Evolutionary conservation across 2,113 vertebrate genomes (phyloP), one percentile per base, ranked within the genome.

Genomic region (Elachura formosa): DNA sequence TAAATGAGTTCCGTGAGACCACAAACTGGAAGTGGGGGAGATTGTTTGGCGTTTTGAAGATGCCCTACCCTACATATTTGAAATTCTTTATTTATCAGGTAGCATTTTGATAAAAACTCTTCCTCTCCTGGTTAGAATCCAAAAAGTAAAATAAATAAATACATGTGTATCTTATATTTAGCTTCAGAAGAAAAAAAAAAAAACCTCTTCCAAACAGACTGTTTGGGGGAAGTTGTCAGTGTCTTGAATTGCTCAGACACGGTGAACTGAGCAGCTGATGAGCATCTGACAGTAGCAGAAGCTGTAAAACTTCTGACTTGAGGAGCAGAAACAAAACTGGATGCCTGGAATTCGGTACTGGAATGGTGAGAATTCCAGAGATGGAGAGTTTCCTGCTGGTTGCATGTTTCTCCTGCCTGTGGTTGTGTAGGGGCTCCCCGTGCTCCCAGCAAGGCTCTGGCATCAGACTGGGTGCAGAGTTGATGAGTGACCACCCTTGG

Each of bases 281-380:
- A 86, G 92, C 88, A 77, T 74, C 88, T 88, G 94, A 73, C 88
- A 66, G 68, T 45, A 86, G 85, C 90, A 94, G 92, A 73, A 95
- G 64, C 92, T 83, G 67, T 62, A 86, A 62, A 92, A 80, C 95
- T 90, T 93, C 85, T 90, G 92, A 88, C 75, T 71, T 59, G 88
- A 88, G 58, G 54, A 94, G 63, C 51, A 85, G 90, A 85, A 90
- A 74, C 67, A 77, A 63, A 87, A 73, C 85, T 62, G 79, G 78
- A 73, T 59, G 69, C 63, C 63, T 91, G 76, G 75, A 87, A 79
- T 83, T 91, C 0, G 0, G 38, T 62, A 4, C n/a, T 61, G 82
- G 64, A 63, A 54, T 15, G 40, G 67, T 71, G 68, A 80, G 74
- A 66, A 79, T 74, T 89, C 34, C 82, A 59, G 74, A 67, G 59